These are phyloP conservation scores for Cetonia aurata DNA, from an alignment of 2,888 invertebrate species.

Conservation along the genomic window DNA sequence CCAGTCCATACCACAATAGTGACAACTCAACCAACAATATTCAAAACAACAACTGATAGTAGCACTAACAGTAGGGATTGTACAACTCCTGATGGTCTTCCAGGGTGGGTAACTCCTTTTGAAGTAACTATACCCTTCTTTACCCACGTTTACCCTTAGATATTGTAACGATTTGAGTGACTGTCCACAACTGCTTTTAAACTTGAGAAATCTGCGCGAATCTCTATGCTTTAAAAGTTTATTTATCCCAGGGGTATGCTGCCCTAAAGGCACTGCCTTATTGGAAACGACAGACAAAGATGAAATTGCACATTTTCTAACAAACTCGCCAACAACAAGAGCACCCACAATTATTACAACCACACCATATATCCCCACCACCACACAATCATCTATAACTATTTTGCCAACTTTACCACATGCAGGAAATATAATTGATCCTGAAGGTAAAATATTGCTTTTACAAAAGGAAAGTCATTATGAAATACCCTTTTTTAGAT, in stretches of 20 bases:
- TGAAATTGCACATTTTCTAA: conserved; percentile 21
- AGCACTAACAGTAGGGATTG: conserved; percentile 76
- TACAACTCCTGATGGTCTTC: conserved; percentile 83
- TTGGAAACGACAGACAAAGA: conserved; percentile 37
- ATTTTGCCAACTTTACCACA: conserved; percentile 40
- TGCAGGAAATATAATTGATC: conserved; percentile 49
- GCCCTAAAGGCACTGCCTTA: conserved; percentile 73
- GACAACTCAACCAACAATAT: conserved; percentile 62
- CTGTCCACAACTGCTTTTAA: conserved; percentile 86
- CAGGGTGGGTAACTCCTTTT: conserved; percentile 68
- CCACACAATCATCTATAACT: conserved; percentile 35
- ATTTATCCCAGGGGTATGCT: conserved; percentile 93
- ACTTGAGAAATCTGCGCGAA: conserved; percentile 84
- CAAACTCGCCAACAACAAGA: conserved; percentile 47
- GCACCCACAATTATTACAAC: conserved; percentile 55
- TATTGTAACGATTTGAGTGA: conserved; percentile 89
- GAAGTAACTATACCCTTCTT: not conserved
- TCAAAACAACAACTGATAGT: conserved; percentile 53
- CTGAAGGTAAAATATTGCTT: conserved; percentile 47
- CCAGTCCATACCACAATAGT: conserved; percentile 62
- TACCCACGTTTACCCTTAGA: conserved; percentile 55
- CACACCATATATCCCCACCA: conserved; percentile 55
- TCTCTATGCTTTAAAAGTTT: conserved; percentile 92
- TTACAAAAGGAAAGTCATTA: no score
- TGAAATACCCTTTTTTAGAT: conserved; percentile 68